A percentile compares a stretch with the other conserved stretches of the same genome.
Evolutionary conservation across 2,888 invertebrate species (phyloP).

Genomic region (Belgica antarctica): DNA sequence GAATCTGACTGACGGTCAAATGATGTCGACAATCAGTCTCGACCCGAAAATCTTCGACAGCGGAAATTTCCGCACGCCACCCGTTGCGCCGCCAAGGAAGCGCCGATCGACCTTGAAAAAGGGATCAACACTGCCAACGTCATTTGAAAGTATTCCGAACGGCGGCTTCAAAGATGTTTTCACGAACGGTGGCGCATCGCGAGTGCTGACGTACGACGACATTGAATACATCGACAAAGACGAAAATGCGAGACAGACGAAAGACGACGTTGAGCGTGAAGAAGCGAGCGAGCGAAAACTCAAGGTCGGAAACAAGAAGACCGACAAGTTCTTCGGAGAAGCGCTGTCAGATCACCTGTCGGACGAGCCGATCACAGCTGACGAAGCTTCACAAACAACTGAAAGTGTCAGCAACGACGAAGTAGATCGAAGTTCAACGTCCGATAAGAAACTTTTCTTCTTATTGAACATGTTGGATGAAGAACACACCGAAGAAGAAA

Average conservation of each 20-base stretch:
- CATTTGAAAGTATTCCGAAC: conserved; percentile 13
- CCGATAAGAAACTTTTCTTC: conserved; percentile 21
- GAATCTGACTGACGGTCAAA: conserved; percentile 9
- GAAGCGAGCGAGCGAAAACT: conserved; percentile 43
- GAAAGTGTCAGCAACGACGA: not conserved
- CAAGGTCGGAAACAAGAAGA: conserved; percentile 47
- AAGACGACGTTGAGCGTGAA: not conserved
- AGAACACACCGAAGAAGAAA: not conserved
- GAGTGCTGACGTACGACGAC: conserved; percentile 11
- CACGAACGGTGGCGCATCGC: conserved; percentile 4
- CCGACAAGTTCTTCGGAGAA: conserved; percentile 47
- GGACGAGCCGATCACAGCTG: conserved; percentile 43
- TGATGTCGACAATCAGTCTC: conserved; percentile 18
- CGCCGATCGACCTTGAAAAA: conserved; percentile 45
- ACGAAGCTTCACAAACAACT: not conserved
- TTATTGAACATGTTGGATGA: conserved; percentile 6
- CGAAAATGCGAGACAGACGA: conserved; percentile 4
- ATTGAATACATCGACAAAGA: conserved; percentile 32
- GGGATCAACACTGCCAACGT: conserved; percentile 32
- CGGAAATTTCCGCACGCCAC: conserved; percentile 33
- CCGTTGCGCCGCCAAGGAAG: conserved; percentile 47
- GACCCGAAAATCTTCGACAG: conserved; percentile 31
- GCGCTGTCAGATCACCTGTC: conserved; percentile 46
- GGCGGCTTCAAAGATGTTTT: conserved; percentile 46
- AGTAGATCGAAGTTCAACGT: not conserved